A percentile compares a stretch with the other conserved stretches of the same genome.
Evolutionary conservation across 2,113 vertebrate species (phyloP).

Genomic region (Chloroceryle aenea): DNA sequence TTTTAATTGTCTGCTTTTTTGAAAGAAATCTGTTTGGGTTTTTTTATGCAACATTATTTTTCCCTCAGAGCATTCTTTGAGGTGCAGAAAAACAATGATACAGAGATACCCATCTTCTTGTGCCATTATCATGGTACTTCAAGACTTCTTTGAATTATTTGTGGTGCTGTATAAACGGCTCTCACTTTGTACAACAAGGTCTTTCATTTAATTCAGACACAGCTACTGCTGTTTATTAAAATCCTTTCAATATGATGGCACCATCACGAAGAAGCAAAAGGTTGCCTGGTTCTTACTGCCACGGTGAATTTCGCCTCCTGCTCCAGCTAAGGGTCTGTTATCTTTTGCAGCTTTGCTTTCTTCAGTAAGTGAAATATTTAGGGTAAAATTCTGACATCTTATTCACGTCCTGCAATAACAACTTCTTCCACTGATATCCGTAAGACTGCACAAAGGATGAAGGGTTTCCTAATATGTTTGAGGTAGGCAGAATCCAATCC

Average conservation of each 20-base stretch:
- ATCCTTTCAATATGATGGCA: background rate
- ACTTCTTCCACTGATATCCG: background rate
- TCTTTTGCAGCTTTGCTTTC: background rate
- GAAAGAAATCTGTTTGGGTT: background rate
- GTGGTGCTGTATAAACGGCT: background rate
- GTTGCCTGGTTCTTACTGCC: background rate
- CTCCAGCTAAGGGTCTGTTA: background rate
- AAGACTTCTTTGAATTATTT: slow-evolving; percentile 39
- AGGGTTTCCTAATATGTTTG: background rate
- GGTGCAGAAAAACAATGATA: slow-evolving; percentile 11
- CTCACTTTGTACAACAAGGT: background rate
- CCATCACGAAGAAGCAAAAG: background rate
- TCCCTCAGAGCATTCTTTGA: slow-evolving; percentile 23
- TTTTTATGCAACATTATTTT: slow-evolving; percentile 13
- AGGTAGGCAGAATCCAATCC: background rate
- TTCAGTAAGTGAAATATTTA: slow-evolving; percentile 5
- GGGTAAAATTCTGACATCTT: background rate
- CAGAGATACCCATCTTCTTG: slow-evolving; percentile 45
- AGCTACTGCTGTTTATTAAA: slow-evolving; percentile 26
- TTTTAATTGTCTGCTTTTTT: slow-evolving; percentile 24
- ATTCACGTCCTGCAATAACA: background rate
- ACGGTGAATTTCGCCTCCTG: background rate
- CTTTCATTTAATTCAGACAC: slow-evolving; percentile 29
- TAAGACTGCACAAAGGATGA: background rate
- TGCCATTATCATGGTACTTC: slow-evolving; percentile 2